A percentile compares a stretch with the other conserved stretches of the same genome.
Conservation (phyloP, 2,113 vertebrate genomes). For the Leucopsar rothschildi region DNA sequence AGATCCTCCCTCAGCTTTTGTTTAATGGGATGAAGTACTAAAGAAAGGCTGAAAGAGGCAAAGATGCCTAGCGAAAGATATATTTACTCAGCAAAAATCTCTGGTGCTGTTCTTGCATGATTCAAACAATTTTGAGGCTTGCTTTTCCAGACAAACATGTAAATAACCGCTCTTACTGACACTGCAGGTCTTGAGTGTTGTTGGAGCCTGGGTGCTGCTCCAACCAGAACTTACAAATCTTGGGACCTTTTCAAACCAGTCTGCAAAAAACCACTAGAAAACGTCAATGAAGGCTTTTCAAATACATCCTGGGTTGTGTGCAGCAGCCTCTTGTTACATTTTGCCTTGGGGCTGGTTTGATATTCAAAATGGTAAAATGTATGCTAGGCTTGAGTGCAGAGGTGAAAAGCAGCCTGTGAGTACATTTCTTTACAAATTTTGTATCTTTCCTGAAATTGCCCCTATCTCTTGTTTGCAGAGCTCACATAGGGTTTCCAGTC, state of each 20-base stretch:
- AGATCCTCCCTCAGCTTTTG: neutral
- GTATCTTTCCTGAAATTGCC: neutral
- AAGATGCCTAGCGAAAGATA: neutral
- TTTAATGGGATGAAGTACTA: neutral
- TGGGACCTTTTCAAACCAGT: neutral
- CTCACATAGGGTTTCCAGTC: neutral
- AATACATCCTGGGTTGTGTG: neutral
- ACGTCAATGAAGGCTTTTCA: neutral
- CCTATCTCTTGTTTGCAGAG: neutral
- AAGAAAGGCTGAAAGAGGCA: neutral
- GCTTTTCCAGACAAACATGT: neutral
- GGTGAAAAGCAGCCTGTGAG: neutral
- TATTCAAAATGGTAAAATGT: neutral
- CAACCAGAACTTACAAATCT: neutral
- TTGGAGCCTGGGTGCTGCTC: neutral
- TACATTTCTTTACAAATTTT: neutral
- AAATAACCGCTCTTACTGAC: neutral
- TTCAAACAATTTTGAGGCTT: neutral
- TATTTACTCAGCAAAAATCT: neutral
- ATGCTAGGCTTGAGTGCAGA: neutral
- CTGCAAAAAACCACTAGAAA: neutral
- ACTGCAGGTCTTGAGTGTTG: neutral
- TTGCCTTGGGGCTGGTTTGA: neutral
- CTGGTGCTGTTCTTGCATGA: neutral
- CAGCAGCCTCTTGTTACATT: neutral